Percentiles rank a stretch among this genome's conserved stretches.
These are phyloP conservation scores for Verasper variegatus DNA, from an alignment of 2,113 vertebrate species.

Conservation along the genomic window DNA sequence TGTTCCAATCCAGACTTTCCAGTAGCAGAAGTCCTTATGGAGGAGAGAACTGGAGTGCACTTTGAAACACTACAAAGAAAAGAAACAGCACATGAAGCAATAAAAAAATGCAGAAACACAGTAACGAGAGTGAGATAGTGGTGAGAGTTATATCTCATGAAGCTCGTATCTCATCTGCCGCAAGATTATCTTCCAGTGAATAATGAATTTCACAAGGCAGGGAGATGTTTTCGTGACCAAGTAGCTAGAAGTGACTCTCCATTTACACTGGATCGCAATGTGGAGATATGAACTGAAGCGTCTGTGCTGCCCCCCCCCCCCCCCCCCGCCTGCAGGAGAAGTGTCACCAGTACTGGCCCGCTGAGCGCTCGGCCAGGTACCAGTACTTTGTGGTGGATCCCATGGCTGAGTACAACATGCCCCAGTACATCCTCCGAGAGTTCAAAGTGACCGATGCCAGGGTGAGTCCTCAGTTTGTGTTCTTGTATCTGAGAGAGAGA, in stretches of 20 bases:
- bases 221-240: constrained; percentile 17
- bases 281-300: constrained; percentile 19
- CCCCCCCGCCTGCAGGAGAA: constrained; percentile 75
- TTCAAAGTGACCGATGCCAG: constrained; percentile 85
- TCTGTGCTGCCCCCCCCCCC: constrained; percentile 13
- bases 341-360: constrained; percentile 85
- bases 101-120: neutral
- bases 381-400: constrained; percentile 86
- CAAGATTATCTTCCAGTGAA: constrained; percentile 8
- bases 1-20: neutral
- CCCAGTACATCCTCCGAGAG: constrained; percentile 84
- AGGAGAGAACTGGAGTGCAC: neutral
- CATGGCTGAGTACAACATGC: constrained; percentile 86
- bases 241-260: neutral
- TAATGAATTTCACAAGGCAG: constrained; percentile 17
- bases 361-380: constrained; percentile 83
- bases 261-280: neutral
- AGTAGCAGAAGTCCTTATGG: neutral
- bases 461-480: constrained; percentile 57
- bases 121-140: neutral
- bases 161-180: constrained; percentile 17
- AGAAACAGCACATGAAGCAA: neutral
- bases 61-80: neutral
- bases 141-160: constrained; percentile 25
- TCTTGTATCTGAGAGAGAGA: neutral